Evolutionary conservation across 2,888 invertebrate genomes (phyloP), one percentile per base, ranked within the genome.

Genomic region (Calephelis perditalis): DNA sequence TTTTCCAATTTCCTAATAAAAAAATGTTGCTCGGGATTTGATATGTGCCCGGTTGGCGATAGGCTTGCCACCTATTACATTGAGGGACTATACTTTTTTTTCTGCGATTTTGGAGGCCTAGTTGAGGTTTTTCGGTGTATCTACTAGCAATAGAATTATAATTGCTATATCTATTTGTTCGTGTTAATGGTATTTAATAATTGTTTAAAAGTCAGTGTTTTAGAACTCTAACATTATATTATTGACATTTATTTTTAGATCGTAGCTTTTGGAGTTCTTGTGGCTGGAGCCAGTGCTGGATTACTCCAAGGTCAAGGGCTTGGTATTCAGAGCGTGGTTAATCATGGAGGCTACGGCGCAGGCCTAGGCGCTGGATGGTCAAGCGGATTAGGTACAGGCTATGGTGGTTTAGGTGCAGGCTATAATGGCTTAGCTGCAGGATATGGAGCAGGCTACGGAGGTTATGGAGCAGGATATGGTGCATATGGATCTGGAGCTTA

Each of bases 281-380:
- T 91, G 80, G 84, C 84, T 62, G 80, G 90, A 26, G 90, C 89
- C 71, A 91, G 85, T 71, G 92, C 92, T 58, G 93, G 92, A 58
- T 78, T 92, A 68, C 87, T 82, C 65, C 86, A 85, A 72, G 85
- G 87, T 70, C 73, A 74, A 10, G 89, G 87, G 9, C 78, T 87
- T 26, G 90, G 89, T 15, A 85, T 88, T 47, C 89, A 91, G 69
- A 88, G 83, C 78, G 86, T 89, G 68, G 75, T 91, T 62, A 84
- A 82, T 52, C 88, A 89, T 62, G 86, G 70, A 73, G 58, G 47
- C 37, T 62, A 62, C 26, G 62, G 56, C 26, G 60, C 60, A 52
- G 35, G 35, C 11, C 10, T 26, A 11, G 35, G 35, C 11, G 35
- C 52, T 9, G 49, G 49, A 40, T 40, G 40, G 40, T 7, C 40